Conservation (phyloP, 2,888 invertebrate species). For the Aromia moschata region DNA sequence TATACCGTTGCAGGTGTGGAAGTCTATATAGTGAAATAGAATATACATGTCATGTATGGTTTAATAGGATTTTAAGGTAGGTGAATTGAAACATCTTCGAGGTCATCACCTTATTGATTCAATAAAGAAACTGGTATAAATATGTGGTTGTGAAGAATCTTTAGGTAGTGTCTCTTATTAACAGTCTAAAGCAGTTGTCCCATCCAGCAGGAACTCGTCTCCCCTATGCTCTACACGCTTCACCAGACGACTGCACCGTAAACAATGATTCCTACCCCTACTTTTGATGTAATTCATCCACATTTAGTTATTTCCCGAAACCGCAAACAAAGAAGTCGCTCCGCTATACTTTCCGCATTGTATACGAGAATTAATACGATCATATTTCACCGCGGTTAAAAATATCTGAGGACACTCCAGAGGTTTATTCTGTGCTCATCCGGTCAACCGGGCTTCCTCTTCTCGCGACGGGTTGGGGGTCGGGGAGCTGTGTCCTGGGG, state of each 20-base stretch:
- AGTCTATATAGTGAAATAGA: too few relatives aligned
- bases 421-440: constrained; percentile 57
- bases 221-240: background rate
- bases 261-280: constrained; percentile 7
- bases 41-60: too few relatives aligned
- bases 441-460: constrained; percentile 56
- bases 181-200: too few relatives aligned
- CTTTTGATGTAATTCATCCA: constrained; percentile 32
- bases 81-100: too few relatives aligned
- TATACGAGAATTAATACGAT: constrained; percentile 61
- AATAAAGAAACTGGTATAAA: too few relatives aligned
- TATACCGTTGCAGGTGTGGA: too few relatives aligned
- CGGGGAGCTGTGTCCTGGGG: constrained; percentile 24
- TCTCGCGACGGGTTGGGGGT: constrained; percentile 21
- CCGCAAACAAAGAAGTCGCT: constrained; percentile 55
- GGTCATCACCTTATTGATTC: too few relatives aligned
- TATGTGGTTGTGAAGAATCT: too few relatives aligned
- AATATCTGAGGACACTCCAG: constrained; percentile 59
- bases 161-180: too few relatives aligned
- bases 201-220: too few relatives aligned
- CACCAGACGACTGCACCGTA: constrained; percentile 2
- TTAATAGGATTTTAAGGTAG: too few relatives aligned
- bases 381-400: constrained; percentile 58
- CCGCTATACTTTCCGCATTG: constrained; percentile 57
- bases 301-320: constrained; percentile 51